Conservation (phyloP, 2,113 vertebrate species). For the Puffinus mauretanicus region DNA sequence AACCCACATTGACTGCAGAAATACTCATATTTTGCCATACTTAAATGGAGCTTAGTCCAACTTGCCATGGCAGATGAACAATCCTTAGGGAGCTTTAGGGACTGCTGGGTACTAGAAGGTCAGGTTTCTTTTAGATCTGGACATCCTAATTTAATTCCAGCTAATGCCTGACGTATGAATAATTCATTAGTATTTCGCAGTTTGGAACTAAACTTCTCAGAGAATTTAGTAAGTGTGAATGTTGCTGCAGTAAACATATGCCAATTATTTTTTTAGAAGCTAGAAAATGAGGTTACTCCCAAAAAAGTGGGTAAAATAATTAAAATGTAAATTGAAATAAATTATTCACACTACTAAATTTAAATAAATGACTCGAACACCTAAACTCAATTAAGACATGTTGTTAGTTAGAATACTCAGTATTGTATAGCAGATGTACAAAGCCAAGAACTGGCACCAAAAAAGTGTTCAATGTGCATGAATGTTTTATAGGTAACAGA, state of each 20-base stretch:
- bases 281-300: conserved; percentile 66
- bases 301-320: conserved; percentile 68
- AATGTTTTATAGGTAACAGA: conserved; percentile 63
- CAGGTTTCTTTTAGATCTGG: conserved; percentile 21
- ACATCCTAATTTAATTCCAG: conserved; percentile 36
- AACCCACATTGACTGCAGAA: background rate
- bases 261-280: conserved; percentile 53
- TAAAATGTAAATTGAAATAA: conserved; percentile 77
- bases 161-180: conserved; percentile 26
- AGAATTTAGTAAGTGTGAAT: conserved; percentile 53
- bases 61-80: background rate
- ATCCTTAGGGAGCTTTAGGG: background rate
- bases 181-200: conserved; percentile 57
- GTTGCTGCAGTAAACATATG: conserved; percentile 67
- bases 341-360: conserved; percentile 74
- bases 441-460: conserved; percentile 13
- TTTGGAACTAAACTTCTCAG: conserved; percentile 58
- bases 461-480: conserved; percentile 44
- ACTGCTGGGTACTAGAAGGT: background rate
- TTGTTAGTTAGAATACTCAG: conserved; percentile 33
- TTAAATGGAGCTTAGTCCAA: background rate
- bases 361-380: conserved; percentile 58
- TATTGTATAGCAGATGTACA: conserved; percentile 54
- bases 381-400: conserved; percentile 55
- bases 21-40: background rate